phyloP scores from a whole-genome alignment of 2,888 invertebrate genomes.

The Cylloceria caligata region DNA sequence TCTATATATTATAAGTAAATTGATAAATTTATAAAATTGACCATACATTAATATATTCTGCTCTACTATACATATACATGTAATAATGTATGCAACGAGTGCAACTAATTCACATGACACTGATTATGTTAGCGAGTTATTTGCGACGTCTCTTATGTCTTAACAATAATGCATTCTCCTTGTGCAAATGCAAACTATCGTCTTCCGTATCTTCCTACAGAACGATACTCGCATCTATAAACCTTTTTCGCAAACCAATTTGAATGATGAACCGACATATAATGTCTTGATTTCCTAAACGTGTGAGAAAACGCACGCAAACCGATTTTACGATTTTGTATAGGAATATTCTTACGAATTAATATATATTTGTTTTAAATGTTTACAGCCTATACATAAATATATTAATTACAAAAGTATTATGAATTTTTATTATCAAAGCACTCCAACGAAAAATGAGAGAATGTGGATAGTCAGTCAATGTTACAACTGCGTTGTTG shows the following conservation, averaged over 20 bases:
- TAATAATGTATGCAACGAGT: conserved; percentile 48
- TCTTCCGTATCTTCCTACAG: conserved; percentile 18
- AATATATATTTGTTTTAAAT: conserved; percentile 51
- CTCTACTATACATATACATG: conserved; percentile 60
- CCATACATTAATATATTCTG: conserved; percentile 59
- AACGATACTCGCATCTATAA: background rate
- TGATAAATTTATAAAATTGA: conserved; percentile 68
- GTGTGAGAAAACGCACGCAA: conserved; percentile 19
- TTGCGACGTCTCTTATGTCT: conserved; percentile 23
- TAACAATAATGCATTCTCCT: conserved; percentile 57
- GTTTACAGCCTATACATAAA: conserved; percentile 64
- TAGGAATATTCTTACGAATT: conserved; percentile 61
- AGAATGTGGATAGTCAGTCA: conserved; percentile 57
- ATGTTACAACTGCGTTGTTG: conserved; percentile 27
- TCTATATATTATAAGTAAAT: conserved; percentile 57
- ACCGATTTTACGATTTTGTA: conserved; percentile 44
- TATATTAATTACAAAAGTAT: conserved; percentile 67
- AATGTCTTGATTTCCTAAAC: background rate
- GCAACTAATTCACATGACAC: conserved; percentile 61
- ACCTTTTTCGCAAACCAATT: background rate
- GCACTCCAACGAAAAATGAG: conserved; percentile 64
- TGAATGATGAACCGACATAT: conserved; percentile 7
- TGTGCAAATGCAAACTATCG: conserved; percentile 36
- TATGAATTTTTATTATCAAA: conserved; percentile 67
- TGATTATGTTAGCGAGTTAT: conserved; percentile 61